Base-by-base conservation (phyloP, 2,797 vertebrate species). In the Manis pentadactyla region DNA sequence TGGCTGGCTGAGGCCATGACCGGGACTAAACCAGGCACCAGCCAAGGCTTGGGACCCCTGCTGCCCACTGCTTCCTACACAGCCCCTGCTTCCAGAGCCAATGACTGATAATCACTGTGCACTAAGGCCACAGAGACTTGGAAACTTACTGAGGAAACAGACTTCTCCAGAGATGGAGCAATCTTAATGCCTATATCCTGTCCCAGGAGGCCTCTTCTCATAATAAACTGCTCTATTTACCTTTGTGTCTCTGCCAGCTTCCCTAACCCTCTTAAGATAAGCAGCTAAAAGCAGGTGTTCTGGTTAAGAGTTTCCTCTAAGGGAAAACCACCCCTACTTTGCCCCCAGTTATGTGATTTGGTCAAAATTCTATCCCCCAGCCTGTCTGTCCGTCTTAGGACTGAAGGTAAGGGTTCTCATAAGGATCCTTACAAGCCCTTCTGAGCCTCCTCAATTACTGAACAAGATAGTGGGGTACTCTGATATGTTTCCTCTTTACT, bases 131-230 rank as follows among this genome's bases (percentile, higher is more conserved):
- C 21, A 79, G 68, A 68, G 53, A 75, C 42, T 11, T 69, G 51
- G 82, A 73, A 90, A 37, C 37, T 34, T 73, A 71, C 12, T 3
- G 29, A 94, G 78, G 90, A 84, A 96, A 89, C 71, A 71, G 78
- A 46, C 78, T 69, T 71, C 96, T 91, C 96, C 69, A 84, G 93
- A 95, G 88, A 96, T n/a, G 2, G 69, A 94, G 68, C 31, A 69
- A 83, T 63, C 61, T 37, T 87, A 55, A 90, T 71, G 86, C 77
- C 87, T 74, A 64, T 12, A 55, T 4, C 68, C 73, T 46, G 79
- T 51, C 89, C 93, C 89, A 37, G 21, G 19, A 39, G 85, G 29
- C 39, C 90, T 87, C 68, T 81, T 87, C 88, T 87, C 57, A 78
- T 77, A 91, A 85, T 29, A 82, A 94, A 82, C 63, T 46, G 49